These are phyloP conservation scores for Boulengeromyrus knoepffleri DNA, from an alignment of 2,113 vertebrate species.

Conservation along the genomic window DNA sequence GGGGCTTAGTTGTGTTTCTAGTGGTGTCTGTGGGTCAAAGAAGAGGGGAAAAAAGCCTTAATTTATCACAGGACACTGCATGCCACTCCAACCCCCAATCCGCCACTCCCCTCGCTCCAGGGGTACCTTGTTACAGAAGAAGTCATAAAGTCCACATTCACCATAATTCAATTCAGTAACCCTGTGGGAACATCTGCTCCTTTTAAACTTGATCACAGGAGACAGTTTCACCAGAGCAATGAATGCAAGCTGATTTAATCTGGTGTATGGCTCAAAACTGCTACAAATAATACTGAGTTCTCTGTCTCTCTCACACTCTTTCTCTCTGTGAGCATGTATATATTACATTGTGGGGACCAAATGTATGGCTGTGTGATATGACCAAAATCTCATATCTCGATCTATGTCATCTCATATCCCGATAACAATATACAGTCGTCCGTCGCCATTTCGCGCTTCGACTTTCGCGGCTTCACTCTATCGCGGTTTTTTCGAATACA, in stretches of 20 bases:
- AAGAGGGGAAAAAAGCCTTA: background rate
- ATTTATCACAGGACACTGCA: background rate
- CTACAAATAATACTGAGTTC: background rate
- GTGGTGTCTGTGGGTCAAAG: background rate
- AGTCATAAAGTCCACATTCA: background rate
- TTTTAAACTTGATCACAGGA: background rate
- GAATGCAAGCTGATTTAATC: conserved; percentile 7
- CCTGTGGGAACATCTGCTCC: background rate
- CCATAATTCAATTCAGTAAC: background rate
- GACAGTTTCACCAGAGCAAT: background rate
- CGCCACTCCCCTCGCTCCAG: background rate
- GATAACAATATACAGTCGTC: no score
- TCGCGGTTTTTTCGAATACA: no score
- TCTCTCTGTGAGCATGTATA: background rate
- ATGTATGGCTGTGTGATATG: no score
- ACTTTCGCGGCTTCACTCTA: no score
- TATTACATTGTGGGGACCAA: background rate
- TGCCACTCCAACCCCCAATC: background rate
- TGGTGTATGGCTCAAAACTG: background rate
- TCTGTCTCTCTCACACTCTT: background rate
- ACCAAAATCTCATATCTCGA: no score
- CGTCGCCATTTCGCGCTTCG: no score
- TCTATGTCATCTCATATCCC: no score
- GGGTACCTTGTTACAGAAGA: background rate
- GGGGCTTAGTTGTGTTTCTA: background rate